Evolutionary conservation across 2,888 invertebrate species (phyloP), one percentile per base, ranked within the genome.

Genomic region (Nezara viridula): DNA sequence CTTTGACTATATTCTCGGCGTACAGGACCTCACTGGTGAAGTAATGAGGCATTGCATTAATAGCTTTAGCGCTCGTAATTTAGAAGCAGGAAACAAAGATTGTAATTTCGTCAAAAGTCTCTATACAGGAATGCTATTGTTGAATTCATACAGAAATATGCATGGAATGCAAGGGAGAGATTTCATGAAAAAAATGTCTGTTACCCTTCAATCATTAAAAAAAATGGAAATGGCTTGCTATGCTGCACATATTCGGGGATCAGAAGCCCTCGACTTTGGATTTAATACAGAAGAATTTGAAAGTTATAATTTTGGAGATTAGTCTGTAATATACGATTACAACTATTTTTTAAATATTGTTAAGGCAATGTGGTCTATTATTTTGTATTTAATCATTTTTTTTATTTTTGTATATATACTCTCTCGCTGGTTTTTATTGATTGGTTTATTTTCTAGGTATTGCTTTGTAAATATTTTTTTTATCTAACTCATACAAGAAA

Each of bases 11-110:
- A 93, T 24, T 92, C 93, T 98, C 73, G 98, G 98, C 0, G 19
- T 98, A 55, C 96, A 96, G 0, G 98, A 98, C 93, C 94, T 98
- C 49, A 97, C 97, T 0, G 98, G 98, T 0, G 98, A 98, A 93
- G 92, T 98, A 81, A 98, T 98, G 98, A 94, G 98, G 87, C 95
- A 96, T 91, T 97, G 97, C 89, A 97, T 98, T 14, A 97, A 96
- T 92, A 96, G 96, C 91, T 94, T 98, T 89, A 95, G 96, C 0
- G 94, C 95, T 90, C 97, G 97, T 0, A 96, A 97, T 91, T 94
- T 95, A 24, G 94, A 95, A 5, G 95, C 95, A 85, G 97, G 97
- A 92, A 95, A 95, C 92, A 94, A 95, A 89, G 95, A 95, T 1
- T 96, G 97, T 92, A 94, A 94, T 90, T 95, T 96, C 91, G 94